phyloP scores from a whole-genome alignment of 2,888 invertebrate species.

The Crematogaster levior region DNA sequence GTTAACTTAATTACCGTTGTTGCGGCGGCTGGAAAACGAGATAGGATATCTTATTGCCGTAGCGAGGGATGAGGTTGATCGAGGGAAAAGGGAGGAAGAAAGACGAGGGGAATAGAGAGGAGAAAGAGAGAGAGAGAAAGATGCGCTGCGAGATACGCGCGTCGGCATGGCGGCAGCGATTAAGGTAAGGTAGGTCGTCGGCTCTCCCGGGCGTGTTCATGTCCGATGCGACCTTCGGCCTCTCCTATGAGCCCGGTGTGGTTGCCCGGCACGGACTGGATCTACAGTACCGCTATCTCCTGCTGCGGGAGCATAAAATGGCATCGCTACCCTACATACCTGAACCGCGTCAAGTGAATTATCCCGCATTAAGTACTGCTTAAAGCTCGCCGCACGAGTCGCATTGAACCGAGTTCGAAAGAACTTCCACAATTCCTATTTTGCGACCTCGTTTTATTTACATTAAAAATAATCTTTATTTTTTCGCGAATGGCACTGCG shows the following conservation, averaged over 20 bases:
- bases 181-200: constrained; percentile 74
- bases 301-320: constrained; percentile 75
- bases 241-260: constrained; percentile 69
- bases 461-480: background rate
- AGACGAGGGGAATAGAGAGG: constrained; percentile 41
- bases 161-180: constrained; percentile 65
- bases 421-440: background rate
- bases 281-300: constrained; percentile 81
- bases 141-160: constrained; percentile 63
- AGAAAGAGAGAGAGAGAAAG: constrained; percentile 21
- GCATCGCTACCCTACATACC: constrained; percentile 83
- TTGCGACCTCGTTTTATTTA: background rate
- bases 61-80: constrained; percentile 49
- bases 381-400: background rate
- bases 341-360: constrained; percentile 45
- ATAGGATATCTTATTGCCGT: constrained; percentile 60
- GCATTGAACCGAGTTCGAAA: background rate
- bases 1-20: constrained; percentile 74
- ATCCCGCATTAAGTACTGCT: constrained; percentile 8
- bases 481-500: no score
- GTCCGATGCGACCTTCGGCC: constrained; percentile 83
- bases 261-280: constrained; percentile 74
- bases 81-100: constrained; percentile 4
- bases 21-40: constrained; percentile 63
- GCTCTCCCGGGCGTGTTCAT: constrained; percentile 80